Percentiles rank a stretch among this genome's conserved stretches.
These are phyloP conservation scores for Scatophagus argus DNA, from an alignment of 2,113 vertebrate genomes.

Conservation along the genomic window DNA sequence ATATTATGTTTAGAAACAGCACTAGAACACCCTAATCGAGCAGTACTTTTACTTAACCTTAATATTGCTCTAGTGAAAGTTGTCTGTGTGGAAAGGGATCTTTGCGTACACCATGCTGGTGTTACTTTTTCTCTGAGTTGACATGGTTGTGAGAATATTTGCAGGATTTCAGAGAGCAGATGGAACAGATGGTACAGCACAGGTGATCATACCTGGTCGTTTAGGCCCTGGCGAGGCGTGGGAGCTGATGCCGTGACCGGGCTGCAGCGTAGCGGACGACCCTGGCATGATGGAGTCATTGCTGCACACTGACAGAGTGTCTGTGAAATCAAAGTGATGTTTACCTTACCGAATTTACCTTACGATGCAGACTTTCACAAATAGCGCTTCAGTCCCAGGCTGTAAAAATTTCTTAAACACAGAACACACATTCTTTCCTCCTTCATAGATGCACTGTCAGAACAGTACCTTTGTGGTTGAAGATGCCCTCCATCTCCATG, in stretches of 20 bases:
- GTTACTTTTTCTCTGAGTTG: not conserved
- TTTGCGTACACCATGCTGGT: too few species aligned
- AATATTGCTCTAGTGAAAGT: not conserved
- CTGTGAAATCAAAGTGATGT: slow-evolving; percentile 74
- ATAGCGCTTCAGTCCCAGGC: not conserved
- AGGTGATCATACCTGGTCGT: slow-evolving; percentile 85
- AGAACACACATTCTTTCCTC: not conserved
- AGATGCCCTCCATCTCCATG: slow-evolving; percentile 99
- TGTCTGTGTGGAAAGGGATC: not conserved
- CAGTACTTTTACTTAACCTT: not conserved
- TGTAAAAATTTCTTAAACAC: not conserved
- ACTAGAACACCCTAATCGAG: not conserved
- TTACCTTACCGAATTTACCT: not conserved
- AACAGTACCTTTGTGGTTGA: slow-evolving; percentile 98
- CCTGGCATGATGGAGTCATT: slow-evolving; percentile 95
- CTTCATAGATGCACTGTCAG: not conserved
- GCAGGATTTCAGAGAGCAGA: too few species aligned
- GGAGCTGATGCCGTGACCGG: slow-evolving; percentile 90
- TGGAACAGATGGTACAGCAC: not conserved
- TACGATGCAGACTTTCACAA: not conserved
- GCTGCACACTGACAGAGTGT: slow-evolving; percentile 96
- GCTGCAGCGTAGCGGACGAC: slow-evolving; percentile 93
- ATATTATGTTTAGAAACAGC: not conserved
- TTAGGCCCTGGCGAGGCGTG: slow-evolving; percentile 97
- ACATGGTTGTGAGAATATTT: not conserved